These are phyloP conservation scores for Helarctos malayanus DNA, from an alignment of 2,797 vertebrate genomes.

Conservation along the genomic window DNA sequence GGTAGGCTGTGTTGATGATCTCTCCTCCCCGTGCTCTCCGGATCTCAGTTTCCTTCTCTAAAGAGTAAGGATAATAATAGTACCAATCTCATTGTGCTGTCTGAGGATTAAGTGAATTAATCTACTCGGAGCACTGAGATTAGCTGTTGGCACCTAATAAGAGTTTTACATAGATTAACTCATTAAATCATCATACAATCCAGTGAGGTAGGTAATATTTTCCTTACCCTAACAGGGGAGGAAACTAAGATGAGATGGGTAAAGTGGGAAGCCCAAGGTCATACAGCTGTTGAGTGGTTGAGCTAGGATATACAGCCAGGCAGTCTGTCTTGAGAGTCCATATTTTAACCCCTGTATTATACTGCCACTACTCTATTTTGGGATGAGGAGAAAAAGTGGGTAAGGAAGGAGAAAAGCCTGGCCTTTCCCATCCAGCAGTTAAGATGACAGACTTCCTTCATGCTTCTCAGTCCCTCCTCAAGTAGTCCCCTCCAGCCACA, in stretches of 20 bases:
- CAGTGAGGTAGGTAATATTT: not conserved
- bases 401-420: not conserved
- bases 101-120: slow-evolving; percentile 12
- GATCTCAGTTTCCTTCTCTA: not conserved
- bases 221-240: not conserved
- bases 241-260: not conserved
- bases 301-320: not conserved
- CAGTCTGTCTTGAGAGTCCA: not conserved
- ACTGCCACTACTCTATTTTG: not conserved
- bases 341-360: not conserved
- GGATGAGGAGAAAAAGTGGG: not conserved
- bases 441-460: not conserved
- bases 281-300: not conserved
- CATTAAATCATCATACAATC: not conserved
- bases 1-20: not conserved
- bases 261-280: not conserved
- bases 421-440: not conserved
- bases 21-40: not conserved
- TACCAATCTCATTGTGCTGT: not conserved
- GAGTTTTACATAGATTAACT: slow-evolving; percentile 43
- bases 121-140: not conserved
- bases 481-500: not conserved
- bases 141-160: not conserved
- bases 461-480: not conserved
- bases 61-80: not conserved